Evolutionary conservation across 2,888 invertebrate species (phyloP).

Genomic region (Amiota mariae): DNA sequence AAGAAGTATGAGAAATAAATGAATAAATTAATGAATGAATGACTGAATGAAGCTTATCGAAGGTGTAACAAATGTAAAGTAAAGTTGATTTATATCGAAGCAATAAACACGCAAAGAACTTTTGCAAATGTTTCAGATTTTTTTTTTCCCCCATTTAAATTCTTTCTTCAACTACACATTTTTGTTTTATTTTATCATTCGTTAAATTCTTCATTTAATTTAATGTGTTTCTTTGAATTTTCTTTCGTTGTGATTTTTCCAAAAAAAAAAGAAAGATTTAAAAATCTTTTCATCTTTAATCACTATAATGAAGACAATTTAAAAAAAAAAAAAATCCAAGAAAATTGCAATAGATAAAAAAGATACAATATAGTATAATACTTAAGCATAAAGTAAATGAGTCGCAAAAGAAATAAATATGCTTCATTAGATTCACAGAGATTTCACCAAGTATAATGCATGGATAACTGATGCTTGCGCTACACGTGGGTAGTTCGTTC

Average conservation of each 20-base stretch:
- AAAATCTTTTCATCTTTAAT: neutral
- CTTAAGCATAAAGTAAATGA: conserved; percentile 1
- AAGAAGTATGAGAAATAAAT: too few species aligned
- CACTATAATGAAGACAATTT: too few species aligned
- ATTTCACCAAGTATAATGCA: too few species aligned
- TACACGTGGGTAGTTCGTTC: too few species aligned
- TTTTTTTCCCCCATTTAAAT: neutral
- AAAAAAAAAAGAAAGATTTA: too few species aligned
- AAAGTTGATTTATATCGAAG: conserved; percentile 17
- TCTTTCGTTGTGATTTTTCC: too few species aligned
- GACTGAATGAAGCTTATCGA: neutral
- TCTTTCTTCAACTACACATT: too few species aligned
- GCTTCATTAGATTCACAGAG: conserved; percentile 6
- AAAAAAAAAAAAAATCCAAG: neutral
- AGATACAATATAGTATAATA: too few species aligned
- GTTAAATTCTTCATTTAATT: neutral
- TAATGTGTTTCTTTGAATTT: neutral
- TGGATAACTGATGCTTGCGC: neutral
- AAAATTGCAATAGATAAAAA: neutral
- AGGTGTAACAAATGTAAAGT: conserved; percentile 16
- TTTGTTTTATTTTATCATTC: neutral
- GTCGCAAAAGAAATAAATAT: neutral
- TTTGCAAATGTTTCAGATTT: conserved; percentile 1
- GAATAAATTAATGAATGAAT: neutral
- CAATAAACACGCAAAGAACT: conserved; percentile 16